Evolutionary conservation across 2,113 vertebrate species (phyloP).

Genomic region (Eurypyga helias): DNA sequence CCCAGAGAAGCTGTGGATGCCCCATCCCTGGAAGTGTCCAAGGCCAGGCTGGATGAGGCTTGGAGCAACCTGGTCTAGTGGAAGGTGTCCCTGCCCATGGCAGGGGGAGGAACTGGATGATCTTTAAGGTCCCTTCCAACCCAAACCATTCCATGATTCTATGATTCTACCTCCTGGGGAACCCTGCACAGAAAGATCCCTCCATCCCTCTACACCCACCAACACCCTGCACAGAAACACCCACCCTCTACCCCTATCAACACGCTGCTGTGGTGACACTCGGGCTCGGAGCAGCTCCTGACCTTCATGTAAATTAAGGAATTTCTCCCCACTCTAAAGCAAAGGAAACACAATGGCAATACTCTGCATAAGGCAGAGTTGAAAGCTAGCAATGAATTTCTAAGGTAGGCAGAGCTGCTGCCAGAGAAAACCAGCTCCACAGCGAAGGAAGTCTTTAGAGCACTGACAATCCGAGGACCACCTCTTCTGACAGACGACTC

Average conservation of each 20-base stretch:
- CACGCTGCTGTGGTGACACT: background rate
- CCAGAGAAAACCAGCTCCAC: background rate
- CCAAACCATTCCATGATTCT: too few relatives aligned
- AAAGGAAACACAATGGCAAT: background rate
- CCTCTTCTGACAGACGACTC: background rate
- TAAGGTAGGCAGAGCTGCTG: background rate
- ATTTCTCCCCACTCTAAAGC: background rate
- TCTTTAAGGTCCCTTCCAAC: too few relatives aligned
- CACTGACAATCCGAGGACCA: background rate
- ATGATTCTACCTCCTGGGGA: too few relatives aligned
- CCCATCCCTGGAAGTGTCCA: too few relatives aligned
- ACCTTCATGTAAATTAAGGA: too few relatives aligned
- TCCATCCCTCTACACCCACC: background rate
- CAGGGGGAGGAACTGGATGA: too few relatives aligned
- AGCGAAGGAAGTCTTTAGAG: background rate
- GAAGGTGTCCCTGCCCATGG: too few relatives aligned
- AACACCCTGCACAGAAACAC: background rate
- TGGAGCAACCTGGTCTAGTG: too few relatives aligned
- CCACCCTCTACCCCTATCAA: background rate
- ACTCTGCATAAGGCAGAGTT: background rate
- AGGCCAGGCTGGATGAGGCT: too few relatives aligned
- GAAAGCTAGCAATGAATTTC: background rate
- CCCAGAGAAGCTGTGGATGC: too few relatives aligned
- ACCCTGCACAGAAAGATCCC: too few relatives aligned
- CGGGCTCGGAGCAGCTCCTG: background rate